Evolutionary conservation across 2,888 invertebrate species (phyloP).

Genomic region (Lamellibrachia columna): DNA sequence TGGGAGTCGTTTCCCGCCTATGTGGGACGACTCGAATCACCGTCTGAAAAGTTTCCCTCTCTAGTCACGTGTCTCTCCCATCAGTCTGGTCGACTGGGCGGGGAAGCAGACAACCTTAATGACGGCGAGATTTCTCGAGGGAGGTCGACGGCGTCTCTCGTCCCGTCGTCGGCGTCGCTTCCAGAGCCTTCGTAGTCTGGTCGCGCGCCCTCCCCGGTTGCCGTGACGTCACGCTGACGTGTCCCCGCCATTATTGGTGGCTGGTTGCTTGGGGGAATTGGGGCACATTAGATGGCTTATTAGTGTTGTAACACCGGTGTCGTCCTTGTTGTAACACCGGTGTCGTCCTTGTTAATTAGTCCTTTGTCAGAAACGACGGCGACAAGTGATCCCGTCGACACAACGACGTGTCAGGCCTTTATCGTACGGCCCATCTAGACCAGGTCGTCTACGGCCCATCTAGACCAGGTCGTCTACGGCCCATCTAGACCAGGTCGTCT

Average conservation of each 20-base stretch:
- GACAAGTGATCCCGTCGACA: not conserved
- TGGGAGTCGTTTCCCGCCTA: conserved; percentile 7
- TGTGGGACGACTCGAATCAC: not conserved
- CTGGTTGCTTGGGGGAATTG: not conserved
- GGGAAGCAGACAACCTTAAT: not conserved
- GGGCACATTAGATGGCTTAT: not conserved
- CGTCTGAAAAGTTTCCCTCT: not conserved
- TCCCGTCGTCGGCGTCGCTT: not conserved
- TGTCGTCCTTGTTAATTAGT: not conserved
- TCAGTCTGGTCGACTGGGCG: conserved; percentile 3
- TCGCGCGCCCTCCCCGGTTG: not conserved
- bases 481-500: too few relatives aligned
- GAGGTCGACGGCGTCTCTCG: not conserved
- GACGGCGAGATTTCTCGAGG: not conserved
- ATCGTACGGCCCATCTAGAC: too few relatives aligned
- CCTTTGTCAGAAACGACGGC: not conserved
- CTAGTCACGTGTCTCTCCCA: not conserved
- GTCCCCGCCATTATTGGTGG: not conserved
- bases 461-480: too few relatives aligned
- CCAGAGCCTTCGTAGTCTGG: not conserved
- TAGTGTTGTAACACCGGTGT: not conserved
- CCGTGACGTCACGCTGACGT: not conserved
- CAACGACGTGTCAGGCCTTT: not conserved
- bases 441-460: too few relatives aligned
- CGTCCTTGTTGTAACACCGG: not conserved